Percentiles rank a stretch among this genome's conserved stretches.
These are phyloP conservation scores for Aphyosemion australe DNA, from an alignment of 2,113 vertebrate species.

Conservation along the genomic window DNA sequence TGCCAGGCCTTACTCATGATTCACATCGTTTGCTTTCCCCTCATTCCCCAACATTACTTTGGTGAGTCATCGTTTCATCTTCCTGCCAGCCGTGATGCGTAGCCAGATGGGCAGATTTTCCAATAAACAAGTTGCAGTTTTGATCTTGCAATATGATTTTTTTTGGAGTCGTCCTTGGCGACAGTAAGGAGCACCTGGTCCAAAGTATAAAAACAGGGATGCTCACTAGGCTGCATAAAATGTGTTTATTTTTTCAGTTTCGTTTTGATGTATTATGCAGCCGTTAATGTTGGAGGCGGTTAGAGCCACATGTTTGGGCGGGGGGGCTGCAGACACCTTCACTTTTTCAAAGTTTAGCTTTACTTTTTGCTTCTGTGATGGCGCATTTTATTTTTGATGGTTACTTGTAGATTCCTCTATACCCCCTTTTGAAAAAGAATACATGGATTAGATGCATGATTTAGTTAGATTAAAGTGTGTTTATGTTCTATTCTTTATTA, in stretches of 20 bases:
- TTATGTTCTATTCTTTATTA: too few relatives aligned
- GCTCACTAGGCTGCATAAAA: slow-evolving; percentile 26
- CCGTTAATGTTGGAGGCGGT: slow-evolving; percentile 12
- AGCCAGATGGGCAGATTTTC: slow-evolving; percentile 69
- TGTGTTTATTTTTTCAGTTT: slow-evolving; percentile 17
- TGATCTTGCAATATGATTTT: slow-evolving; percentile 51
- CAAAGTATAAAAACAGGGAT: slow-evolving; percentile 19
- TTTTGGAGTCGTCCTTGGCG: slow-evolving; percentile 42
- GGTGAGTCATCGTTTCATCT: slow-evolving; percentile 68
- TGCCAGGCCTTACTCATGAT: slow-evolving; percentile 61
- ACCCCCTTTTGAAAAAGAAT: too few relatives aligned
- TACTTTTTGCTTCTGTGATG: neutral
- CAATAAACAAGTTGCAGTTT: slow-evolving; percentile 67
- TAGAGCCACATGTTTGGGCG: slow-evolving; percentile 20
- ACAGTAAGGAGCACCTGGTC: slow-evolving; percentile 28
- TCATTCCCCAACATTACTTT: slow-evolving; percentile 59
- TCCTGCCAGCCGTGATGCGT: slow-evolving; percentile 55
- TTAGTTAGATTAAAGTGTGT: too few relatives aligned
- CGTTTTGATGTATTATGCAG: slow-evolving; percentile 33
- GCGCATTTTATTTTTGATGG: too few relatives aligned
- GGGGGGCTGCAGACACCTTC: neutral
- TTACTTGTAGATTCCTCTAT: too few relatives aligned
- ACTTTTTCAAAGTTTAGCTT: slow-evolving; percentile 10
- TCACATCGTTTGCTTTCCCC: slow-evolving; percentile 57
- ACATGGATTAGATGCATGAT: too few relatives aligned